Conservation (phyloP, 2,888 invertebrate genomes). For the Muscina levida region DNA sequence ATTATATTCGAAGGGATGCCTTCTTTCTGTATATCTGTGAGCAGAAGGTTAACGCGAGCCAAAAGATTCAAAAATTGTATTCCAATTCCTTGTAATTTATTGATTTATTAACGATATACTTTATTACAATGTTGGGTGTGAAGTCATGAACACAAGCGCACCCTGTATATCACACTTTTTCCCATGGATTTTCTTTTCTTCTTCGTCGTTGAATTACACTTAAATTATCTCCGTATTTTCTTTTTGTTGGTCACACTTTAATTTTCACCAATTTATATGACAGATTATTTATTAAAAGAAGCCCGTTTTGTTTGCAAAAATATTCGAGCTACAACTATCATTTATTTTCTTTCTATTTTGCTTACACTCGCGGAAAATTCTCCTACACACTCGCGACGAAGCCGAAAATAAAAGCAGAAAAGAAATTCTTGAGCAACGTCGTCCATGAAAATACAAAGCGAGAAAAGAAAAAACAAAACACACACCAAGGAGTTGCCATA, state of each 20-base stretch:
- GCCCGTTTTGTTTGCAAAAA: constrained; percentile 7
- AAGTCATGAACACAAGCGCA: not conserved
- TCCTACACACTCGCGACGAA: constrained; percentile 43
- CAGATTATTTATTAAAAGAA: no score
- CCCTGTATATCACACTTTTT: constrained; percentile 1
- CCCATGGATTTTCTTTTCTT: constrained; percentile 2
- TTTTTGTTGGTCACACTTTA: constrained; percentile 1
- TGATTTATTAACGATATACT: no score
- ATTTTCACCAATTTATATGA: no score
- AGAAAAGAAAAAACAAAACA: no score
- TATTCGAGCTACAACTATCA: not conserved
- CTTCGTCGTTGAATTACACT: constrained; percentile 3
- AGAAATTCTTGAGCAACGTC: constrained; percentile 31
- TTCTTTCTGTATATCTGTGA: no score
- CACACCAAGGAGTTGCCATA: no score
- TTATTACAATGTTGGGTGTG: no score
- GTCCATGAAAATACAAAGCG: no score
- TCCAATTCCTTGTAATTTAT: no score
- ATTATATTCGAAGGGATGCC: not conserved
- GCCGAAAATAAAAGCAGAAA: constrained; percentile 47
- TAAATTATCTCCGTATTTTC: not conserved
- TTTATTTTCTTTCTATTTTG: not conserved
- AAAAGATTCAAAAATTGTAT: no score
- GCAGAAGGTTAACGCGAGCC: no score
- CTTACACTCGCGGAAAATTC: constrained; percentile 61